Percentiles rank a stretch among this genome's conserved stretches.
Evolutionary conservation across 2,797 vertebrate genomes (phyloP).

Genomic region (Chaunax sp.): DNA sequence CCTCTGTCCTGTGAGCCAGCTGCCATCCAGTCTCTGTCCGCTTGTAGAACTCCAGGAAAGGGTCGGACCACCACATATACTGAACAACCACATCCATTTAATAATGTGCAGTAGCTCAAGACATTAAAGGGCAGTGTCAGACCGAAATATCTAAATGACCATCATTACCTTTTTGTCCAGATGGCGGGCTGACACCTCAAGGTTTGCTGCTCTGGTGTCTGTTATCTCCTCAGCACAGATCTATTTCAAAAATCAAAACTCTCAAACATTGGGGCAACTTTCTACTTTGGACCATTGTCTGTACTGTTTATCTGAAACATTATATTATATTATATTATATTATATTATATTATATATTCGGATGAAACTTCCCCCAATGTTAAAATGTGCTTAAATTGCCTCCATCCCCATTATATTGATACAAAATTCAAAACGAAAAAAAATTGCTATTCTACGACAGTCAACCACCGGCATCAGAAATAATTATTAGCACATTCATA

Average conservation of each 20-base stretch:
- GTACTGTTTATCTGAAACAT: too few relatives aligned
- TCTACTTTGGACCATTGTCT: neutral
- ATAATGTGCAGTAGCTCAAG: neutral
- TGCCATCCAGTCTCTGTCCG: constrained; percentile 92
- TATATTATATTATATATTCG: too few relatives aligned
- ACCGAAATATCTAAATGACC: neutral
- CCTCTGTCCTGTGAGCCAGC: constrained; percentile 97
- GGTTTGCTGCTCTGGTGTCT: constrained; percentile 90
- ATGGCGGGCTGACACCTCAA: constrained; percentile 90
- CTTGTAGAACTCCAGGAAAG: constrained; percentile 95
- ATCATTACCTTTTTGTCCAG: constrained; percentile 92
- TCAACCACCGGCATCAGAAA: too few relatives aligned
- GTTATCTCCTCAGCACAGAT: constrained; percentile 94
- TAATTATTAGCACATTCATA: too few relatives aligned
- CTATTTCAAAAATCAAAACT: constrained; percentile 67
- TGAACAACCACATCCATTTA: constrained; percentile 24
- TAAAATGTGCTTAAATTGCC: too few relatives aligned
- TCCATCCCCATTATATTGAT: too few relatives aligned
- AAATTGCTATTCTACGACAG: too few relatives aligned
- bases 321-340: too few relatives aligned
- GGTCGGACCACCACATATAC: constrained; percentile 91
- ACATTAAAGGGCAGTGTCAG: neutral
- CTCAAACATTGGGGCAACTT: neutral
- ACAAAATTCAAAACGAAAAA: too few relatives aligned
- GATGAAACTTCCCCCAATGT: too few relatives aligned